Base-by-base conservation (phyloP, 2,113 vertebrate genomes). In the Nannospalax galili region DNA sequence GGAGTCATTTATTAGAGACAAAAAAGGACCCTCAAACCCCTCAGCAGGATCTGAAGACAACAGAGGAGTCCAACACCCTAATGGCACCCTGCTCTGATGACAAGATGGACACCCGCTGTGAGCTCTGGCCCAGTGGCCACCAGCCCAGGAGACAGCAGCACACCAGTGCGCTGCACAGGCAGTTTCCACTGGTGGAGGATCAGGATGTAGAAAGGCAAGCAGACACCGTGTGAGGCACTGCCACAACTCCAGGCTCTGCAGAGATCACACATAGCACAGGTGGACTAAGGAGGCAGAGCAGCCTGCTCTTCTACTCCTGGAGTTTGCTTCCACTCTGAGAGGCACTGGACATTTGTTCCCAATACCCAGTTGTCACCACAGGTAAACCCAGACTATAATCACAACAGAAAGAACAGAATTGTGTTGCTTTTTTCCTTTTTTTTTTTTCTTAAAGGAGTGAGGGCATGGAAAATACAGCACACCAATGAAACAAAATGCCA, bases 401-500 rank as follows among this genome's bases (percentile, higher is more conserved):
- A 98, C 98, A 98, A 98, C 97, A 98, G 96, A 94, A 97, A 97
- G 98, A 96, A 98, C 97, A 98, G 95, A 65, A 90, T 93, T 85
- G 81, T 89, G 96, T 97, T 93, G 91, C 37, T 70, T 95, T 92
- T 94, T 94, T 90, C 19, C 1, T 15, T 95, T 96, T 95, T 92
- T 87, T 94, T 95, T 95, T 93, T 90, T 89, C 97, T 97, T 93
- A 94, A 98, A 95, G 98, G 98, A 96, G 94, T 96, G 96, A 98
- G 98, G 97, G 97, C 97, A 98, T 98, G 98, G 98, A 97, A 97
- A 98, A 97, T 98, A 99, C 98, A 98, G 98, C 98, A 98, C 98
- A 98, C 98, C 98, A 98, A 98, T 98, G 98, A 98, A 99, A 98
- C 98, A 97, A 98, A 98, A 98, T 98, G 98, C 98, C 97, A 98